Conservation (phyloP, 2,888 invertebrate species). For the Calliscelio sp. region DNA sequence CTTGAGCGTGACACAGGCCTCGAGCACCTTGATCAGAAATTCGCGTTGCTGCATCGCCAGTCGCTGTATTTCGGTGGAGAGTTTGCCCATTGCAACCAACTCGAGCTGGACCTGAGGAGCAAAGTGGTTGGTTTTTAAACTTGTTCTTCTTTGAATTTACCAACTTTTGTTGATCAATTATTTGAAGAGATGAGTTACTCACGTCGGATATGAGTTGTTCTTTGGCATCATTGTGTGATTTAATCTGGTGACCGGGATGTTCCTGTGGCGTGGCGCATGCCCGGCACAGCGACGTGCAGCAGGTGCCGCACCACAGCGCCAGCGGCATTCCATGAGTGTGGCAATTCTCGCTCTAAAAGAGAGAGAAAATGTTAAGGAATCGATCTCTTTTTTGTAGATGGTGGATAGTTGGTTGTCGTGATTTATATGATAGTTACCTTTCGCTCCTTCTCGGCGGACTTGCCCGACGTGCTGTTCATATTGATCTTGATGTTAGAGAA, state of each 20-base stretch:
- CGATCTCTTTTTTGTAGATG: no score
- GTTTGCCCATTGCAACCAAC: slow-evolving; percentile 89
- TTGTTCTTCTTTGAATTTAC: no score
- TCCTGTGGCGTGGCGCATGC: slow-evolving; percentile 90
- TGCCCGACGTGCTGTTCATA: slow-evolving; percentile 85
- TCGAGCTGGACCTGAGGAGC: slow-evolving; percentile 89
- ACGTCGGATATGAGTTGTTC: slow-evolving; percentile 89
- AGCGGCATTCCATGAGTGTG: slow-evolving; percentile 91
- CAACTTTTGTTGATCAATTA: no score
- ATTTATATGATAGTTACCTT: slow-evolving; percentile 85
- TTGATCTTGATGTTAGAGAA: slow-evolving; percentile 88
- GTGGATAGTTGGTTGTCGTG: no score
- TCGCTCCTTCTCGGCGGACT: slow-evolving; percentile 86
- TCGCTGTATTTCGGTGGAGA: slow-evolving; percentile 90
- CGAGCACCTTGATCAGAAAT: slow-evolving; percentile 90
- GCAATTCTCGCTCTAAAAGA: slow-evolving; percentile 88
- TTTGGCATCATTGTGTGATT: slow-evolving; percentile 90
- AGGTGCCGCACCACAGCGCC: slow-evolving; percentile 90
- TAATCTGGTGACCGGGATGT: slow-evolving; percentile 90
- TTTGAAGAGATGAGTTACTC: no score
- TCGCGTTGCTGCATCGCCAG: slow-evolving; percentile 90
- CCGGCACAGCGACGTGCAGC: slow-evolving; percentile 89
- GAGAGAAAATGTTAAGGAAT: slow-evolving; percentile 9
- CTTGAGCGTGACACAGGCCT: slow-evolving; percentile 91
- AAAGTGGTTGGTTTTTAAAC: no score